Evolutionary conservation across 2,113 vertebrate species (phyloP).

Genomic region (Dicrurus megarhynchus): DNA sequence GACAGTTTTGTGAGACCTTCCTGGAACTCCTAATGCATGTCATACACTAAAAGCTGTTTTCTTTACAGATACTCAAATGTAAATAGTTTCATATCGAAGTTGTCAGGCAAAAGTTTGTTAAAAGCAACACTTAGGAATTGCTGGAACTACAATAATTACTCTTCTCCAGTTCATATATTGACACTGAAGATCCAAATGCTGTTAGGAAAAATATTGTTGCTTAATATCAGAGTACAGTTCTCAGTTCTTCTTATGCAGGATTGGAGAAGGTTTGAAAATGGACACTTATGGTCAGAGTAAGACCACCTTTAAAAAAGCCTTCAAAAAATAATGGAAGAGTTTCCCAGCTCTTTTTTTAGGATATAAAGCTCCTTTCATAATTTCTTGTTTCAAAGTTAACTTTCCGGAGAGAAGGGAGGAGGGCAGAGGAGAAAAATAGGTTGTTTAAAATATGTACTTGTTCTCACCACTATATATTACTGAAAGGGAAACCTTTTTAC

Average conservation of each 20-base stretch:
- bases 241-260: background rate
- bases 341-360: conserved; percentile 40
- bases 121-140: background rate
- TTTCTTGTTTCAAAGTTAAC: background rate
- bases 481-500: background rate
- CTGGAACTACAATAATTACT: background rate
- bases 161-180: background rate
- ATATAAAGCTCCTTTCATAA: background rate
- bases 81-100: background rate
- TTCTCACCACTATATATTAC: background rate
- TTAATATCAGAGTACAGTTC: background rate
- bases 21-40: background rate
- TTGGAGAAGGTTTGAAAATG: conserved; percentile 46
- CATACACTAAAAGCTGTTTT: background rate
- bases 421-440: background rate
- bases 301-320: conserved; percentile 38
- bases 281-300: conserved; percentile 29
- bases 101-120: background rate
- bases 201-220: background rate
- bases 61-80: background rate
- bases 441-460: background rate
- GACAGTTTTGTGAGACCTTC: background rate
- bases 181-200: background rate
- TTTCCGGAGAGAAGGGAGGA: background rate
- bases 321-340: conserved; percentile 65